Conservation (phyloP, 2,797 vertebrate genomes). For the Rhinophrynus dorsalis region DNA sequence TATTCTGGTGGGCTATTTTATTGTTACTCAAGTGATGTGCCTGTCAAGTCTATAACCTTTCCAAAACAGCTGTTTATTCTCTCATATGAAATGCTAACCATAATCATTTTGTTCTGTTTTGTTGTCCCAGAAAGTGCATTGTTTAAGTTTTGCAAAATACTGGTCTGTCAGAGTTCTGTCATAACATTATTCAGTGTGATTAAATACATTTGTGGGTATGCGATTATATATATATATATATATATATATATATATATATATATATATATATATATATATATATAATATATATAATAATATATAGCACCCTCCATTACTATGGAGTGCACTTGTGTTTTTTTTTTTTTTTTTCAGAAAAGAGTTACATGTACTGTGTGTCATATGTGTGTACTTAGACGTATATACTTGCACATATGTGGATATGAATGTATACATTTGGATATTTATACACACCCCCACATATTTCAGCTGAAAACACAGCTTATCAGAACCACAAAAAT, state of each 20-base stretch:
- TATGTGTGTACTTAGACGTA: conserved; percentile 12
- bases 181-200: conserved; percentile 75
- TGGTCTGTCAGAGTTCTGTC: conserved; percentile 65
- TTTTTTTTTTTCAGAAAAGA: too few species aligned
- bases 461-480: conserved; percentile 60
- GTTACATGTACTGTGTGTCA: too few species aligned
- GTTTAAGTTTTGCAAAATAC: conserved; percentile 58
- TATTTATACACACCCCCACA: conserved; percentile 53
- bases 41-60: conserved; percentile 34
- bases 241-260: too few species aligned
- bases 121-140: conserved; percentile 59
- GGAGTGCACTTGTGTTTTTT: conserved; percentile 61
- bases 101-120: conserved; percentile 58
- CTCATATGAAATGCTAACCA: conserved; percentile 44
- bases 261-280: too few species aligned
- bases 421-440: conserved; percentile 4
- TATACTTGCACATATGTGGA: conserved; percentile 21
- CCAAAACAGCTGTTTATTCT: conserved; percentile 4
- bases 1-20: too few species aligned
- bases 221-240: too few species aligned
- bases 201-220: conserved; percentile 77
- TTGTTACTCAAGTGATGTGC: too few species aligned
- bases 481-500: conserved; percentile 66
- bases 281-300: conserved; percentile 48
- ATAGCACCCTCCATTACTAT: conserved; percentile 68